Conservation (phyloP, 2,113 vertebrate species). For the Etia nguti region DNA sequence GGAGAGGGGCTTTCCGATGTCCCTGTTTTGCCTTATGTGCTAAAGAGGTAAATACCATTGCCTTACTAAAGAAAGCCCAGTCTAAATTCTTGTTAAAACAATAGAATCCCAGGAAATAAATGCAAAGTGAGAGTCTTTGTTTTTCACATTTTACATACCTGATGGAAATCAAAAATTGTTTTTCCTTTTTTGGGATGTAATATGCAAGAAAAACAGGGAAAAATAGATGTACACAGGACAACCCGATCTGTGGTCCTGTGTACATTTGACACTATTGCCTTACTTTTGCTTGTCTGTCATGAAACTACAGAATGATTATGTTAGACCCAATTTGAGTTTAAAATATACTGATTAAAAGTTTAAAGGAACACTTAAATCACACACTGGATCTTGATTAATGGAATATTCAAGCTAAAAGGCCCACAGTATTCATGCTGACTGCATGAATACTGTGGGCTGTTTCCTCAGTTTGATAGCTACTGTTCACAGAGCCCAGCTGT, state of each 20-base stretch:
- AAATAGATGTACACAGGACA: no score
- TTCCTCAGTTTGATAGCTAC: neutral
- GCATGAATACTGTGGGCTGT: neutral
- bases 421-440: neutral
- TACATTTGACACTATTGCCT: neutral
- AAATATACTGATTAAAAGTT: neutral
- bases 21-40: neutral
- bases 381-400: no score
- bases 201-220: neutral
- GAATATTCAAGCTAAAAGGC: neutral
- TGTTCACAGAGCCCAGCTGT: neutral
- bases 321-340: neutral
- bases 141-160: neutral
- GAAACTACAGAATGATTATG: neutral
- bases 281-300: neutral
- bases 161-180: neutral
- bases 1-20: conserved; percentile 15
- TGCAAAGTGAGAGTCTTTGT: neutral
- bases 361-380: neutral
- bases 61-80: neutral
- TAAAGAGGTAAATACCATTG: conserved; percentile 6
- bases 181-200: neutral
- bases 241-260: neutral
- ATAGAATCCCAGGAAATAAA: neutral
- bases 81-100: neutral